Percentiles rank a stretch among this genome's conserved stretches.
Conservation (phyloP, 37 sponge, comb jelly and placozoan species). For the Cladorhizidae sp. region DNA sequence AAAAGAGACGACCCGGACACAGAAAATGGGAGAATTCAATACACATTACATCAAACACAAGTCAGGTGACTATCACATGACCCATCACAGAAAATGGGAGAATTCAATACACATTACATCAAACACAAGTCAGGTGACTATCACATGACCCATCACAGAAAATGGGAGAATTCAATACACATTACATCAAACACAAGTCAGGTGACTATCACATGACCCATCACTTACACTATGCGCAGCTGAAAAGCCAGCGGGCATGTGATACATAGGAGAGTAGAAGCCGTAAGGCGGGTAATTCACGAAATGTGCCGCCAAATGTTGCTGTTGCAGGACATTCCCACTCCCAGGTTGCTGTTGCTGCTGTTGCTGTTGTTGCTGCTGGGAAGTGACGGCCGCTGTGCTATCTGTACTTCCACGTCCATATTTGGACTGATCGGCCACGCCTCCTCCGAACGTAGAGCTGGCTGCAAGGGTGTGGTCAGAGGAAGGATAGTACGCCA, state of each 20-base stretch:
- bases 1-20: not conserved
- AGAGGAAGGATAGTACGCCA: constrained; percentile 14
- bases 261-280: not conserved
- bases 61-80: too few species aligned
- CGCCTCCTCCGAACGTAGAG: not conserved
- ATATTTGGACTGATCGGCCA: constrained; percentile 14
- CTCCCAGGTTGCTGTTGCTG: not conserved
- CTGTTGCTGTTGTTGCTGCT: not conserved
- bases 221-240: constrained; percentile 4
- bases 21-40: too few species aligned
- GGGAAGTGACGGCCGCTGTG: constrained; percentile 6
- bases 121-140: not conserved
- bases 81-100: too few species aligned
- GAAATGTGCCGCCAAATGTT: not conserved
- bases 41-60: too few species aligned
- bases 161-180: too few species aligned
- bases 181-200: too few species aligned
- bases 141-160: not conserved
- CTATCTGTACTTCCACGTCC: not conserved
- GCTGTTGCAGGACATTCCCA: not conserved
- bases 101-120: too few species aligned
- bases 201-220: not conserved
- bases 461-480: constrained; percentile 1
- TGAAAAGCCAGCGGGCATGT: constrained; percentile 7
- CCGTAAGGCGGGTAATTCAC: not conserved